These are phyloP conservation scores for Ictalurus punctatus DNA, from an alignment of 2,113 vertebrate species.

Conservation along the genomic window DNA sequence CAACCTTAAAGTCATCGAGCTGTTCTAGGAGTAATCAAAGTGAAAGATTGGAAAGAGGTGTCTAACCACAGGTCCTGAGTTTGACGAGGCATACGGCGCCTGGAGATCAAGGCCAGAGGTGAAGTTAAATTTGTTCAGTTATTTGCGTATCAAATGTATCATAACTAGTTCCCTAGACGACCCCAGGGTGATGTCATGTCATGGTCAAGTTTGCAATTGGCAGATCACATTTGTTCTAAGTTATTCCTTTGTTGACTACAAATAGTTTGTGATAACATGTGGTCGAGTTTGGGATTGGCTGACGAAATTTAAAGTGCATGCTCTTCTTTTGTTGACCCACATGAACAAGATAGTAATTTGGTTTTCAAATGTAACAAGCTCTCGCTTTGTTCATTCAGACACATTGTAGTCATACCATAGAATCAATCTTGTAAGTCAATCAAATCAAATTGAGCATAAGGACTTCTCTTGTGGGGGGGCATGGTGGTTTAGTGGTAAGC, in stretches of 20 bases:
- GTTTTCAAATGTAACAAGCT: not conserved
- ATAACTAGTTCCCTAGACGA: not conserved
- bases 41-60: not conserved
- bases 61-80: not conserved
- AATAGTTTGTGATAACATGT: too few species aligned
- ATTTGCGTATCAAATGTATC: not conserved
- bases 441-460: not conserved
- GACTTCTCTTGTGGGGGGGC: too few species aligned
- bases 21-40: not conserved
- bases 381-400: not conserved
- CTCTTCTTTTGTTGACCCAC: too few species aligned
- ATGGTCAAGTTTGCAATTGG: not conserved
- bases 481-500: too few species aligned
- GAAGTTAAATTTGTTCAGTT: not conserved
- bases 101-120: not conserved
- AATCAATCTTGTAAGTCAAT: not conserved
- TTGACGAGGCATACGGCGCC: not conserved
- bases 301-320: too few species aligned
- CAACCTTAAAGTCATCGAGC: not conserved
- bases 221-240: not conserved
- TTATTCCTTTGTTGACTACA: too few species aligned
- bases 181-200: not conserved
- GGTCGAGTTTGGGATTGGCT: too few species aligned
- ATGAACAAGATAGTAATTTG: not conserved
- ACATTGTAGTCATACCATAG: not conserved